Evolutionary conservation across 1,140 invertebrate species (phyloP).

Genomic region (Pygmarrhopalites habei): DNA sequence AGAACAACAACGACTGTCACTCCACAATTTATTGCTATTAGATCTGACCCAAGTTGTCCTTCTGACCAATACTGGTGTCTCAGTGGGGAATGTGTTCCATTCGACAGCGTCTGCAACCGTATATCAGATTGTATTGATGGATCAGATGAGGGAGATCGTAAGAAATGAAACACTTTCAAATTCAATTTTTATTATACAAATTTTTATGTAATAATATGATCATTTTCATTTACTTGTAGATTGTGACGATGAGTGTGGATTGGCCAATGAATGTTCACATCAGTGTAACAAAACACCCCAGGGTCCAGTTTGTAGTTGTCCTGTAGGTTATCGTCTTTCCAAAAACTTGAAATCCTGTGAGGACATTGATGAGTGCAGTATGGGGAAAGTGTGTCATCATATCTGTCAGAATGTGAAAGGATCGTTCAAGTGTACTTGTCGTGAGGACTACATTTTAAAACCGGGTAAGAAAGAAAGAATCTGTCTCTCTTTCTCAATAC

Average conservation of each 20-base stretch:
- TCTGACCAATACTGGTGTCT: constrained; percentile 15
- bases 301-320: constrained; percentile 46
- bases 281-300: constrained; percentile 17
- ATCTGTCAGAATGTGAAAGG: constrained; percentile 71
- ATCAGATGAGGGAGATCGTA: constrained; percentile 54
- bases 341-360: constrained; percentile 65
- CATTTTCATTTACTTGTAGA: constrained; percentile 4
- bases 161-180: not conserved
- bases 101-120: constrained; percentile 51
- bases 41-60: not conserved
- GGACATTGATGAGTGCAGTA: constrained; percentile 56
- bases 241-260: constrained; percentile 7
- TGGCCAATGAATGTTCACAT: constrained; percentile 13
- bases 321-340: constrained; percentile 40
- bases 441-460: constrained; percentile 8
- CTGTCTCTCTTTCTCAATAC: too few species aligned
- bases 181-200: not conserved
- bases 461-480: constrained; percentile 1
- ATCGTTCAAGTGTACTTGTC: constrained; percentile 66
- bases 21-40: too few species aligned
- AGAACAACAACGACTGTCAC: not conserved
- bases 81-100: constrained; percentile 53
- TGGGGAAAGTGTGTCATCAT: constrained; percentile 65
- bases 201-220: not conserved
- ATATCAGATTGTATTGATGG: constrained; percentile 56